phyloP scores from a whole-genome alignment of 2,113 vertebrate species.

The Dromiciops gliroides region DNA sequence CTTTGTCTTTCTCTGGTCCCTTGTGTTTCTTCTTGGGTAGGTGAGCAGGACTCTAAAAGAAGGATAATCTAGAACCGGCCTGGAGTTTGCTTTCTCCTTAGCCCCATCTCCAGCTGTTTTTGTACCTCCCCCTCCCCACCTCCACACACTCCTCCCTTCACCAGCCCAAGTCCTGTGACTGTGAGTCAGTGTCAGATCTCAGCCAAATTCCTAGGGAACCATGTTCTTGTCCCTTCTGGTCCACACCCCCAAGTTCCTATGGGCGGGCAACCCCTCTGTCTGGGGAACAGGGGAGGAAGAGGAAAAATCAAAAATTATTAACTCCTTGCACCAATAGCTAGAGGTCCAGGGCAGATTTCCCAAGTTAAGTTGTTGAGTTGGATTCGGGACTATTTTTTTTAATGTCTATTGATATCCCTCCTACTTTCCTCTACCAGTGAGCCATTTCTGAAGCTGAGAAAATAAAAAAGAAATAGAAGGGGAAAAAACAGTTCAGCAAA shows the following conservation, averaged over 20 bases:
- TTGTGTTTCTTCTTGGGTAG: neutral
- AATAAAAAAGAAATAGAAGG: neutral
- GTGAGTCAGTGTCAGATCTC: slow-evolving; percentile 71
- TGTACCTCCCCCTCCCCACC: neutral
- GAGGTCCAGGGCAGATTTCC: neutral
- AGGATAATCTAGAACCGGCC: slow-evolving; percentile 54
- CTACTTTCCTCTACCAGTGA: neutral
- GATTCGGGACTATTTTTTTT: neutral
- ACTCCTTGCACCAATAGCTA: slow-evolving; percentile 6
- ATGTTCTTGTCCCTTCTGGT: slow-evolving; percentile 50
- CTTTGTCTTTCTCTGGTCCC: neutral
- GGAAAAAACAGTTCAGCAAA: neutral
- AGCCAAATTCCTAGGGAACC: slow-evolving; percentile 71
- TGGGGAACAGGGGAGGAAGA: neutral
- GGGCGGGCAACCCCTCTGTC: neutral
- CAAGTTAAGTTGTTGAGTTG: neutral
- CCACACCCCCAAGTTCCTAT: slow-evolving; percentile 9
- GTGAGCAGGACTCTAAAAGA: slow-evolving; percentile 44
- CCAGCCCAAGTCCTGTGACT: slow-evolving; percentile 71
- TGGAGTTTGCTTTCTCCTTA: slow-evolving; percentile 42
- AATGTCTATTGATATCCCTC: neutral
- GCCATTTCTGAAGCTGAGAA: neutral
- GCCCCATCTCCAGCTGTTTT: neutral
- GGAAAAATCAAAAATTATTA: neutral
- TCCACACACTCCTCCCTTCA: slow-evolving; percentile 19